These are phyloP conservation scores for Acronicta aceris DNA, from an alignment of 2,888 invertebrate genomes.

Conservation along the genomic window DNA sequence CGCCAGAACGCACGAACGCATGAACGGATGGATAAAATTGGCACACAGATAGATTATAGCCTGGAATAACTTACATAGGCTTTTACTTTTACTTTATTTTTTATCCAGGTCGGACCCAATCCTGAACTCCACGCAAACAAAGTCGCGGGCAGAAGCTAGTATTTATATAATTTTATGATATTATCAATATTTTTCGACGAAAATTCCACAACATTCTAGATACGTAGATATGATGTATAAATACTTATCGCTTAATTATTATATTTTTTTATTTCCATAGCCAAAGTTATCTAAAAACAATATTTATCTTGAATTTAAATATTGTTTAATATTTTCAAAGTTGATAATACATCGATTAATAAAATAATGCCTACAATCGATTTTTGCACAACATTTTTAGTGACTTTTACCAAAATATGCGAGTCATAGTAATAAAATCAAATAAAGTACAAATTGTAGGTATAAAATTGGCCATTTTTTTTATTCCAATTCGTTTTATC, in stretches of 20 bases:
- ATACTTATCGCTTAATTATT: conserved; percentile 72
- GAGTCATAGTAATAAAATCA: background rate
- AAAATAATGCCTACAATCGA: conserved; percentile 31
- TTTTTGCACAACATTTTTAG: conserved; percentile 21
- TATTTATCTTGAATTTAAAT: conserved; percentile 82
- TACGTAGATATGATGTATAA: conserved; percentile 58
- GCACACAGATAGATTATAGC: too few species aligned
- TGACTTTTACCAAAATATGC: conserved; percentile 12
- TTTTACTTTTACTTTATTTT: too few species aligned
- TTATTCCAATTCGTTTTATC: conserved; percentile 12
- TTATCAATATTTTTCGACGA: conserved; percentile 22
- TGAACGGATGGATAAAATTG: too few species aligned
- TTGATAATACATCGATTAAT: conserved; percentile 66
- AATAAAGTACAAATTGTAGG: conserved; percentile 5
- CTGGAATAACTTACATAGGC: too few species aligned
- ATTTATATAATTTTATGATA: conserved; percentile 1
- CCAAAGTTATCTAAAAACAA: conserved; percentile 76
- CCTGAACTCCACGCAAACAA: too few species aligned
- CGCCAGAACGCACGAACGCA: too few species aligned
- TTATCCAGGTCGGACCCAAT: too few species aligned
- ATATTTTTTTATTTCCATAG: conserved; percentile 73
- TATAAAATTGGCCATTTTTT: background rate
- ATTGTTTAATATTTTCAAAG: conserved; percentile 72
- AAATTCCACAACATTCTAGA: conserved; percentile 45
- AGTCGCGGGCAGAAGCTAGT: too few species aligned